Evolutionary conservation across 2,888 invertebrate genomes (phyloP), one percentile per base, ranked within the genome.

Genomic region (Copidosoma aretas): DNA sequence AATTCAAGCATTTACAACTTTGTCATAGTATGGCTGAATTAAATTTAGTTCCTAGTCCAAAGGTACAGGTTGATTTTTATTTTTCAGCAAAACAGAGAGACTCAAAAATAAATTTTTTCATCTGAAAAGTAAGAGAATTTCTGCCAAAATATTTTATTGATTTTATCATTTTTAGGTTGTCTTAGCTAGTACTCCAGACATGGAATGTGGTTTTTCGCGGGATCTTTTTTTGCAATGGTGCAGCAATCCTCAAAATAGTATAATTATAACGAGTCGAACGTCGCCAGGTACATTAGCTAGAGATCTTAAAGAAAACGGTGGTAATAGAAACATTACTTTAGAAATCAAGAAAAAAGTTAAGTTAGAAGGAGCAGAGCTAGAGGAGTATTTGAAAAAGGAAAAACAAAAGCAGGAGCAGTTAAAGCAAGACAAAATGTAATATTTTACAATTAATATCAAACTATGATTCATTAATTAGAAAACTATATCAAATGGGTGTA

Each of bases 211-310:
- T 0, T 98, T 94, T 84, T 92, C 98, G 0, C 86, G 98, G 64
- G 98, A 99, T 79, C 86, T 99, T 25, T 98, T 99, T 83, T 85
- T 97, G 2, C 91, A 93, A 77, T 99, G 98, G 98, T 94, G 96
- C 64, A 89, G 91, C 0, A 93, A 95, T 85, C 87, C 93, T 1
- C 93, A 93, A 80, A 99, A 99, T 81, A 94, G 95, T 80, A 93
- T 99, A 73, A 95, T 99, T 72, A 86, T 99, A 64, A 98, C 98
- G 0, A 91, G 93, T 80, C 91, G 94, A 80, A 91, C 93, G 0
- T 91, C 92, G 0, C 93, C 93, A 0, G 93, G 93, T 14, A 93
- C 94, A 0, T 81, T 94, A 61, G 92, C 93, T 0, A 87, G 93
- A 67, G 92, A 93, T 75, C 85, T 94, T 56, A 88, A 93, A 46